Evolutionary conservation across 1,140 invertebrate species (phyloP).

Genomic region (Berghia stephanieae): DNA sequence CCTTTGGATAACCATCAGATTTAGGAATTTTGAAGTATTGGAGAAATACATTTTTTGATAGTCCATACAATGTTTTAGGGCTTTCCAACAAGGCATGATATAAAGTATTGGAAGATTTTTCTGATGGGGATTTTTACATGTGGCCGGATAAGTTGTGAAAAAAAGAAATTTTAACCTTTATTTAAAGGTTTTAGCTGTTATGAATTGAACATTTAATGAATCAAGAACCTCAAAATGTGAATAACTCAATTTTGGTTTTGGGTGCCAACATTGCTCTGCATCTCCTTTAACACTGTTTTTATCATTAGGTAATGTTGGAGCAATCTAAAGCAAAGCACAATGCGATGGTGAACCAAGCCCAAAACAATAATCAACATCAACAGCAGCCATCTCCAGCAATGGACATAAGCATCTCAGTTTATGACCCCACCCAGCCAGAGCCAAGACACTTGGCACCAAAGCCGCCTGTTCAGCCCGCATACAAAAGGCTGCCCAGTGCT

Average conservation of each 20-base stretch:
- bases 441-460: conserved; percentile 52
- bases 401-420: not conserved
- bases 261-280: conserved; percentile 33
- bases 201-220: not conserved
- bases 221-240: not conserved
- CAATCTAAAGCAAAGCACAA: conserved; percentile 64
- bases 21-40: too few species aligned
- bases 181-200: not conserved
- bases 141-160: not conserved
- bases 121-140: too few species aligned
- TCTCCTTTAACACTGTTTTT: too few species aligned
- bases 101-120: too few species aligned
- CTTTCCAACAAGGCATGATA: too few species aligned
- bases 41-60: too few species aligned
- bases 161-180: not conserved
- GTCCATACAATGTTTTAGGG: too few species aligned
- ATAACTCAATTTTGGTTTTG: not conserved
- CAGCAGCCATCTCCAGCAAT: conserved; percentile 18
- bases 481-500: conserved; percentile 36
- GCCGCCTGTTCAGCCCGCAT: conserved; percentile 49
- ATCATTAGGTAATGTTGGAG: conserved; percentile 53
- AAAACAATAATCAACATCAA: conserved; percentile 53
- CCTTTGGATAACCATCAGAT: too few species aligned
- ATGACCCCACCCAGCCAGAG: not conserved
- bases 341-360: conserved; percentile 63